Evolutionary conservation across 2,113 vertebrate genomes (phyloP).

Genomic region (Menura novaehollandiae): DNA sequence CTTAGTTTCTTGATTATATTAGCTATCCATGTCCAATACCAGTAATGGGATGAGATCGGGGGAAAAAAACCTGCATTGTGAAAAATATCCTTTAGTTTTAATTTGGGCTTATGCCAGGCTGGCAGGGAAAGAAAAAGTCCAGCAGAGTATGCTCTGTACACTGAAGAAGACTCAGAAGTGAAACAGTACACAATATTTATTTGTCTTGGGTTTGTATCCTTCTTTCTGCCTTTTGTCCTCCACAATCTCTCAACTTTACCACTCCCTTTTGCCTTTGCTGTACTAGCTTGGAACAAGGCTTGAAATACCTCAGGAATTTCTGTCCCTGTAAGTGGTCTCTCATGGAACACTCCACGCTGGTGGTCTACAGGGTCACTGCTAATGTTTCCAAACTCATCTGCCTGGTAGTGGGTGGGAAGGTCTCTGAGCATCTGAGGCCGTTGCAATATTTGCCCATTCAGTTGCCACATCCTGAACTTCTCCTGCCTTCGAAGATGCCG

Average conservation of each 20-base stretch:
- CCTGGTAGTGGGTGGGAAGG: background rate
- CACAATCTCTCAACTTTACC: background rate
- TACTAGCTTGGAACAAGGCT: background rate
- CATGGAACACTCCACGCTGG: background rate
- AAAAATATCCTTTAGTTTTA: background rate
- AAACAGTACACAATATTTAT: background rate
- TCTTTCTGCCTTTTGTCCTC: background rate
- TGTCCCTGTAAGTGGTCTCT: background rate
- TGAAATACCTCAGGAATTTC: background rate
- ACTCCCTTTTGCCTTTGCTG: background rate
- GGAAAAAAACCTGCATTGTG: background rate
- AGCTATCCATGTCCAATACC: background rate
- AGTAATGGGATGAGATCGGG: background rate
- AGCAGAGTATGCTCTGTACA: background rate
- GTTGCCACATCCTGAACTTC: background rate
- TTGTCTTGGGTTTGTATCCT: background rate
- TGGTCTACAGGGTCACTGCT: background rate
- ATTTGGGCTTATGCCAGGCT: background rate
- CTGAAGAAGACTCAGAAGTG: background rate
- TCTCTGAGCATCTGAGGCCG: background rate
- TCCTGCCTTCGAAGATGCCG: background rate
- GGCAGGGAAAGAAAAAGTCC: background rate
- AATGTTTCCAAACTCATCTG: background rate
- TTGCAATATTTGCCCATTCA: background rate
- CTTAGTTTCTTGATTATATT: background rate